phyloP scores from a whole-genome alignment of 2,113 vertebrate genomes.

The Cyrtonyx montezumae region DNA sequence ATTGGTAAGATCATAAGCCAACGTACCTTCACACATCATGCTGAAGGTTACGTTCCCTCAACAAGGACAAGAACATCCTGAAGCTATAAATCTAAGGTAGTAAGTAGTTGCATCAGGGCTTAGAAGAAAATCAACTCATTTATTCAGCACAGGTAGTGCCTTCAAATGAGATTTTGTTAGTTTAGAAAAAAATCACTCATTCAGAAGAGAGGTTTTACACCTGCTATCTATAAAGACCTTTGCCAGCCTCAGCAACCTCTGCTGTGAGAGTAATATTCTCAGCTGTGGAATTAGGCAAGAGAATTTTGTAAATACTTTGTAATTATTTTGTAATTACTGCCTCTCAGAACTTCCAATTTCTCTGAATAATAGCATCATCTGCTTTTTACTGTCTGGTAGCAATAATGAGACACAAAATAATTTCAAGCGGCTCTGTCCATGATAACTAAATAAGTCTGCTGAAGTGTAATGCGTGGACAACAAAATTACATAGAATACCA shows the following conservation, averaged over 20 bases:
- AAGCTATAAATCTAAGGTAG: background rate
- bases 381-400: background rate
- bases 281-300: background rate
- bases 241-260: background rate
- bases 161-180: background rate
- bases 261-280: background rate
- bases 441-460: background rate
- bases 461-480: background rate
- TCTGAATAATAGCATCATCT: background rate
- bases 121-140: background rate
- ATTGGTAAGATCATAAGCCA: conserved; percentile 82
- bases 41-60: background rate
- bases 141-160: background rate
- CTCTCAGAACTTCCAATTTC: background rate
- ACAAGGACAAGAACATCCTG: background rate
- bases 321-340: background rate
- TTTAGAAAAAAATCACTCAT: background rate
- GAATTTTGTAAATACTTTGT: background rate
- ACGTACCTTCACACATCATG: background rate
- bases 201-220: background rate
- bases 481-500: background rate
- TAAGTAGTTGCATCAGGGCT: background rate
- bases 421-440: background rate
- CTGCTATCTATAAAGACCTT: background rate
- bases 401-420: background rate